These are phyloP conservation scores for Eristalis pertinax DNA, from an alignment of 2,888 invertebrate genomes.

Conservation along the genomic window DNA sequence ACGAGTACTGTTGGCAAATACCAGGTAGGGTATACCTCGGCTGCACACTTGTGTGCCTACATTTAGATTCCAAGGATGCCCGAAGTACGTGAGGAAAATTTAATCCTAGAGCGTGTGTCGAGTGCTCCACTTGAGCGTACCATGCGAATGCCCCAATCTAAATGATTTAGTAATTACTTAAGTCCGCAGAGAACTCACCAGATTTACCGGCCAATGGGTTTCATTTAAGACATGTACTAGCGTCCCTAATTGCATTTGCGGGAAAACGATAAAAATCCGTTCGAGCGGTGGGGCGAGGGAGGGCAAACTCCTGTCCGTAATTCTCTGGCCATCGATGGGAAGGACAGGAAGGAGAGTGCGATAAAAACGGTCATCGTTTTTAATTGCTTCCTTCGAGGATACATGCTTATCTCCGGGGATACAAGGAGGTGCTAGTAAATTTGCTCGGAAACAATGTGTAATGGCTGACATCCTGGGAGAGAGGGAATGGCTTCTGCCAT, in stretches of 20 bases:
- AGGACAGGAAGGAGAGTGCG: neutral
- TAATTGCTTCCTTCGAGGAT: constrained; percentile 1
- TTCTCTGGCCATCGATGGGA: neutral
- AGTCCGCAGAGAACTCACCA: neutral
- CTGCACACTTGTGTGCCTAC: neutral
- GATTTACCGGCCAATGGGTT: neutral
- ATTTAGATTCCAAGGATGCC: neutral
- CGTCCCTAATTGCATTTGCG: neutral
- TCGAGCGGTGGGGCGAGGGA: neutral
- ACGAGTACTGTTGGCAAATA: no score
- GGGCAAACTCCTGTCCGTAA: neutral
- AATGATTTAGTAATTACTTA: neutral
- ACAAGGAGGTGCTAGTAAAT: neutral
- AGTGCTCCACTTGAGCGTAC: neutral
- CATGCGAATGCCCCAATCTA: neutral
- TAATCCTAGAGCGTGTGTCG: neutral
- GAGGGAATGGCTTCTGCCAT: no score
- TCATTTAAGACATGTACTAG: neutral
- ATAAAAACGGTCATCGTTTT: neutral
- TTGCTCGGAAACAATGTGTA: neutral
- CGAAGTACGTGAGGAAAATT: neutral
- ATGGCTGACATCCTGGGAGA: neutral
- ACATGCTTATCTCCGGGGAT: neutral
- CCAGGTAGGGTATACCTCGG: neutral
- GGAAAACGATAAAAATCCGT: neutral